Evolutionary conservation across 2,888 invertebrate species (phyloP), one percentile per base, ranked within the genome.

Genomic region (Lasioglossum oenotherae): DNA sequence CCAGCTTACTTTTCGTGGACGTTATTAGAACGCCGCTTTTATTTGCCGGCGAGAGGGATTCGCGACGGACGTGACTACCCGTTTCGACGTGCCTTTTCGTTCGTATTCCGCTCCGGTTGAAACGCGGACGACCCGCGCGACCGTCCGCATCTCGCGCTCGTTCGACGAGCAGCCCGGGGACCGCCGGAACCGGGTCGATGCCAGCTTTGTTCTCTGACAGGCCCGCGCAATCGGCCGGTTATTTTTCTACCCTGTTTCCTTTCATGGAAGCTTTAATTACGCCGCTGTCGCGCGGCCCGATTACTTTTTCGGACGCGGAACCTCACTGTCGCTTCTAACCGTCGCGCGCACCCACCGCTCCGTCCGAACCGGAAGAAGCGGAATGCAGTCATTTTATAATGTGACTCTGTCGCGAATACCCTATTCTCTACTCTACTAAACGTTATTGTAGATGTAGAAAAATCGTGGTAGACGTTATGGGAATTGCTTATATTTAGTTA

Each of bases 11-110:
- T 83, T 78, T 75, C 81, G 80, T 72, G 77, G 60, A 75, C 81
- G 73, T 77, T 85, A 80, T 87, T 87, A 85, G 82, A 78, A 74
- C 10, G n/a, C 49, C 44, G 82, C 60, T 53, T 85, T 85, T 78
- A 79, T 82, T 80, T 74, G 71, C 81, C 71, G 46, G 38, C 57
- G 31, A 78, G 80, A 85, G 69, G 74, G 81, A 86, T 86, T 77
- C 79, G n/a, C 80, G 57, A 41, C 41, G 78, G 27, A 86, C 87
- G 85, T 85, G 86, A 87, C 85, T 77, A 31, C 53, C 49, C 75
- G 31, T 78, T 74, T 82, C 73, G 16, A 46, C 75, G 19, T 72
- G 64, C 41, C 41, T n/a, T 38, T 41, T 71, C 76, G 44, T 76
- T 67, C 41, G 64, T 76, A 64, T 64, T 64, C 75, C 31, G 41